A percentile compares a stretch with the other conserved stretches of the same genome.
Conservation (phyloP, 1,140 invertebrate genomes). For the Sycobia sp. region DNA sequence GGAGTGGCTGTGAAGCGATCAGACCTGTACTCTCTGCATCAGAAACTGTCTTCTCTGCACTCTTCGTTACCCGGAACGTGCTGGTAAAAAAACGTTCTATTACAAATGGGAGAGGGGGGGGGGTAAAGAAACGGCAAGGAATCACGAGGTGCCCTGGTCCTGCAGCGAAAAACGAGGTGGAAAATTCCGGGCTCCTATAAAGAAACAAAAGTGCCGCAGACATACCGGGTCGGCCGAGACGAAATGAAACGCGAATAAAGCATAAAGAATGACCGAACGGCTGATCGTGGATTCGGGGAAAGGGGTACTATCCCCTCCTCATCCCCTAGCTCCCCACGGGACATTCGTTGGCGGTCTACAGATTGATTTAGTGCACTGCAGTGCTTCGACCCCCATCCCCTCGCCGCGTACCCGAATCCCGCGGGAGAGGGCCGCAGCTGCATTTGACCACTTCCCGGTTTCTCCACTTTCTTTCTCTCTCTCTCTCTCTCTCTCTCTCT, state of each 20-base stretch:
- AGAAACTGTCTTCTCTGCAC: no score
- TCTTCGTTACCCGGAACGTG: no score
- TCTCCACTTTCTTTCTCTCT: neutral
- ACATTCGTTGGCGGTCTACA: conserved; percentile 24
- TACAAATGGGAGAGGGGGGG: no score
- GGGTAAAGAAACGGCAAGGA: neutral
- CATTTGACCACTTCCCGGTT: conserved; percentile 9
- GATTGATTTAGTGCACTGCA: conserved; percentile 47
- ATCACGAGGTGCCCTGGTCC: neutral
- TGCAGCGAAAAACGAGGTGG: neutral
- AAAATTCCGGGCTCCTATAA: no score
- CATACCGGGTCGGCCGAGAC: no score
- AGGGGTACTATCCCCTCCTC: neutral
- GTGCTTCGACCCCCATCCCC: no score
- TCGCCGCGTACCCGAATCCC: no score
- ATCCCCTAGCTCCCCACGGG: conserved; percentile 18
- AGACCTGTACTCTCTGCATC: no score
- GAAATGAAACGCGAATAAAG: conserved; percentile 53
- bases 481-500: neutral
- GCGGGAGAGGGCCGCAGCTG: conserved; percentile 36
- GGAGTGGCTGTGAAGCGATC: no score
- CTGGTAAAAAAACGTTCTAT: no score
- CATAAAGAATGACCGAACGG: conserved; percentile 48
- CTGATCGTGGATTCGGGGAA: neutral
- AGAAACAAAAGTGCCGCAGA: no score